Evolutionary conservation across 2,797 vertebrate species (phyloP), one percentile per base, ranked within the genome.

Genomic region (Lutjanus campechanus): DNA sequence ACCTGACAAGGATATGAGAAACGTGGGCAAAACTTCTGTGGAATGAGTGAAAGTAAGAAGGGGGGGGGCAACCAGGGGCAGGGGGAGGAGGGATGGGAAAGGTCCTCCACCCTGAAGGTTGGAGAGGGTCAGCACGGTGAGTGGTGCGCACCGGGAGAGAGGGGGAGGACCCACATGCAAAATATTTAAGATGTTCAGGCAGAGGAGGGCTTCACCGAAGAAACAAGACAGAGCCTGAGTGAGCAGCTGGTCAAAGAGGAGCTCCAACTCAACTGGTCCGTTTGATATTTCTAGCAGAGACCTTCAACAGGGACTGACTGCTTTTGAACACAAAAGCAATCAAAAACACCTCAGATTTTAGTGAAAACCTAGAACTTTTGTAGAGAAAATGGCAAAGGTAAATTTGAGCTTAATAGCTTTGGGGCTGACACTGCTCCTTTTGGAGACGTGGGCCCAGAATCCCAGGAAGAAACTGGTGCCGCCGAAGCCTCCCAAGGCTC

Each of bases 181-280:
- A 88, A 94, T 97, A 99, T 97, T 98, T 98, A 99, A 98, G 96
- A 96, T 97, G 96, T 94, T 91, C 89, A 92, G 89, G 62, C 90
- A 83, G 86, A 92, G 91, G 62, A 90, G 90, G 83, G 76, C 93
- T 91, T 81, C 76, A 91, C 85, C 89, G 88, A 92, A 83, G 88
- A 91, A 89, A 90, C 77, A 88, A 79, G 76, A 79, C 74, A 88
- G 84, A 92, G 82, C 69, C 65, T 71, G 64, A 40, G 76, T 74
- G 73, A 88, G 91, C 84, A 25, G 49, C 61, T 88, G 87, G 84
- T 85, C 83, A 91, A 76, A 88, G 79, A 74, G 85, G 62, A 89
- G 70, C 85, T 85, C 63, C 62, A 75, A 72, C 60, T 85, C 63
- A 63, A 77, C 65, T 54, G 53, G 53, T 75, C 47, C 47, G 12